phyloP scores from a whole-genome alignment of 2,113 vertebrate genomes.

The Tylochromis polylepis region DNA sequence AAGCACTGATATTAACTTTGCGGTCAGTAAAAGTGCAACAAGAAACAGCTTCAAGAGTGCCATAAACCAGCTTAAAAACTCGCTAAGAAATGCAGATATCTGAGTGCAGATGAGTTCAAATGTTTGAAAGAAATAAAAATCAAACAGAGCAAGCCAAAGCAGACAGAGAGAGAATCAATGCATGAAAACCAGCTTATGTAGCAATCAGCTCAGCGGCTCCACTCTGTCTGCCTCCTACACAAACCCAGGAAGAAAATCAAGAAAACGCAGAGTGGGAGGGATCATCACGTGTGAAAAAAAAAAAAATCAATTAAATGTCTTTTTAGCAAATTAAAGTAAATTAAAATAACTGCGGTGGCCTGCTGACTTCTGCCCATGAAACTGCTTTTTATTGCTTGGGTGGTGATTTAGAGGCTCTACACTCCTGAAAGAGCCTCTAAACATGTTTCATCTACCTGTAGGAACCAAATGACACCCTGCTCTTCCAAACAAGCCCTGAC shows the following conservation, averaged over 20 bases:
- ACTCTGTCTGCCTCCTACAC: not conserved
- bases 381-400: not conserved
- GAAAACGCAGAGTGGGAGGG: not conserved
- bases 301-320: not conserved
- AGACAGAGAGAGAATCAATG: not conserved
- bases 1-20: not conserved
- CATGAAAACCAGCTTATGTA: not conserved
- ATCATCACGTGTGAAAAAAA: not conserved
- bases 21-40: not conserved
- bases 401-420: not conserved
- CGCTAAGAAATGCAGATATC: not conserved
- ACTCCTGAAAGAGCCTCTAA: not conserved
- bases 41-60: not conserved
- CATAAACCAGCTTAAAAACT: not conserved
- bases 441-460: too few species aligned
- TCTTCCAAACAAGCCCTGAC: not conserved
- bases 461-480: not conserved
- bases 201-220: not conserved
- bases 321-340: not conserved
- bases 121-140: not conserved
- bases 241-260: not conserved
- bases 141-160: not conserved
- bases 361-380: not conserved
- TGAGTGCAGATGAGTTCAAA: not conserved
- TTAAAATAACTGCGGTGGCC: not conserved